Conservation (phyloP, 2,888 invertebrate genomes). For the Boloria euphrosyne region DNA sequence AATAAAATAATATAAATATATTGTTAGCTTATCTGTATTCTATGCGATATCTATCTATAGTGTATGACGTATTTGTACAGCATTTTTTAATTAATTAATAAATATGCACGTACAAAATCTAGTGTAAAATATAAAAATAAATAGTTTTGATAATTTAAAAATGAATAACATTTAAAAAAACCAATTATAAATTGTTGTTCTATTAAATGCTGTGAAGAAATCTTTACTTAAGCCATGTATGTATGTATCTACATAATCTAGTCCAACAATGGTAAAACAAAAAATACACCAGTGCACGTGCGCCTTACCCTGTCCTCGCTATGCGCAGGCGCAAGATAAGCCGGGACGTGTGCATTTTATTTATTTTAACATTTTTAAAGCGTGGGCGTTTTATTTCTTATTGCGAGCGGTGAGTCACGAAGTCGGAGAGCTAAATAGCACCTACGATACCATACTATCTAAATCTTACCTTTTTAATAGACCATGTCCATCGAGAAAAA, state of each 20-base stretch:
- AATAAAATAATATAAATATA: background rate
- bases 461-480: slow-evolving; percentile 40
- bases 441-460: slow-evolving; percentile 54
- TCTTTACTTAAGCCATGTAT: slow-evolving; percentile 12
- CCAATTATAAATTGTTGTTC: background rate
- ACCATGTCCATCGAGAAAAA: slow-evolving; percentile 41
- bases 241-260: slow-evolving; percentile 38
- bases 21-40: background rate
- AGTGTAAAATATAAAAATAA: background rate
- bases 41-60: too few species aligned
- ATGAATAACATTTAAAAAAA: background rate
- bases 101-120: too few species aligned
- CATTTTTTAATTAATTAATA: background rate
- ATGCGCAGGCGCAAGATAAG: slow-evolving; percentile 71
- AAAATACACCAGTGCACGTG: slow-evolving; percentile 50
- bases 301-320: slow-evolving; percentile 66
- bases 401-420: slow-evolving; percentile 79
- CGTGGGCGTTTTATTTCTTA: slow-evolving; percentile 62
- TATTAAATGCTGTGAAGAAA: slow-evolving; percentile 7
- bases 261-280: slow-evolving; percentile 31
- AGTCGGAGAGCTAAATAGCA: slow-evolving; percentile 78
- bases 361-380: slow-evolving; percentile 81
- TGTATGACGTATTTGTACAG: background rate
- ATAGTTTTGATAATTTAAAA: background rate
- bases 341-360: slow-evolving; percentile 79